These are phyloP conservation scores for Turritopsis rubra DNA, from an alignment of 30 jellyfish, hydroid and myxozoan species.

Conservation along the genomic window DNA sequence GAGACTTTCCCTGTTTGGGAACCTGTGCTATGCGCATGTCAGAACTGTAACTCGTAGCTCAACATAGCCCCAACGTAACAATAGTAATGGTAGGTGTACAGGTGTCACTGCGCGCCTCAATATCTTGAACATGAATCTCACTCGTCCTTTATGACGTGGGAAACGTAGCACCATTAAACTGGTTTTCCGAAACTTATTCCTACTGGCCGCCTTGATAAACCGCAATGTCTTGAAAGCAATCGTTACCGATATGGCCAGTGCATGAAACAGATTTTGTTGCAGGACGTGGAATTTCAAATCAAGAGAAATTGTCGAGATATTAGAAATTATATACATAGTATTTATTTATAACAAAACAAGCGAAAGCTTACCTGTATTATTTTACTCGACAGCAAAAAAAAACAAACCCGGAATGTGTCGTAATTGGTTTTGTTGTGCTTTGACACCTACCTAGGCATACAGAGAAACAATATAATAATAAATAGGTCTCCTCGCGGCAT, in stretches of 20 bases:
- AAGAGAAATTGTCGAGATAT: neutral
- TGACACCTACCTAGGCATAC: neutral
- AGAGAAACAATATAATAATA: too few species aligned
- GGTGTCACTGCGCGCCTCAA: too few species aligned
- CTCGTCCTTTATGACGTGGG: too few species aligned
- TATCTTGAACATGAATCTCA: too few species aligned
- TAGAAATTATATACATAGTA: neutral
- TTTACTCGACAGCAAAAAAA: neutral
- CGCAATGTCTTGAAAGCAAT: too few species aligned
- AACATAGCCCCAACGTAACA: too few species aligned
- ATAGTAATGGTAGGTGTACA: too few species aligned
- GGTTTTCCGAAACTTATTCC: neutral
- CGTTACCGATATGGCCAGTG: too few species aligned
- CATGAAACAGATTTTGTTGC: neutral
- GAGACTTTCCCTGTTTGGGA: neutral
- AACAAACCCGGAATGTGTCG: neutral
- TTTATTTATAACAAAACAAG: too few species aligned
- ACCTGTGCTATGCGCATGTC: conserved; percentile 20
- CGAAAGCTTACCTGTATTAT: neutral
- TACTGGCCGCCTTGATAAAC: too few species aligned
- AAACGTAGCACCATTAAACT: neutral
- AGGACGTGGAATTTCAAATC: neutral
- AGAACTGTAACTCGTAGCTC: neutral
- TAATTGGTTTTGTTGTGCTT: neutral
- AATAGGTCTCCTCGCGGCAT: too few species aligned